A percentile compares a stretch with the other conserved stretches of the same genome.
Evolutionary conservation across 2,113 vertebrate genomes (phyloP).

Genomic region (Gracilinanus agilis): DNA sequence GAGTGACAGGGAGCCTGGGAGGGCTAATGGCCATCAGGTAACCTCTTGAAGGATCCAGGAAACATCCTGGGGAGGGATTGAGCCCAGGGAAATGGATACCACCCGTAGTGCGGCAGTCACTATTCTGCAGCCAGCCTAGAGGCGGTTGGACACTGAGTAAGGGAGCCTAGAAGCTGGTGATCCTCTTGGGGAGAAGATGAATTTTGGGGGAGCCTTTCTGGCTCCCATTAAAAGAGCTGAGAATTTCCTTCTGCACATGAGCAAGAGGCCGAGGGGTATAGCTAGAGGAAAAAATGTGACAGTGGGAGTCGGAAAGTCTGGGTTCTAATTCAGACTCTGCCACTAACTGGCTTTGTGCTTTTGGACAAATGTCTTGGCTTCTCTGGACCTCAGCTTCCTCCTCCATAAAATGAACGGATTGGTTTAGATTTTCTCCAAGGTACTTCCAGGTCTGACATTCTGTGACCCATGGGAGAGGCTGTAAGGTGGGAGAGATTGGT

Average conservation of each 20-base stretch:
- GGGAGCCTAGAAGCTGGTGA: background rate
- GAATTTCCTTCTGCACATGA: background rate
- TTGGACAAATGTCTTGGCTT: background rate
- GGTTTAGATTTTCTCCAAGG: no score
- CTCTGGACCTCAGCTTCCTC: background rate
- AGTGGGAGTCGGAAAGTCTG: background rate
- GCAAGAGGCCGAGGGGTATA: background rate
- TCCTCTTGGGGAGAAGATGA: background rate
- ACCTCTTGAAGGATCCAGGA: background rate
- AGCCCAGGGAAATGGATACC: background rate
- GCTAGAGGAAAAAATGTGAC: no score
- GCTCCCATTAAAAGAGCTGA: background rate
- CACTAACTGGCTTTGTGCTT: background rate
- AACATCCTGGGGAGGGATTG: background rate
- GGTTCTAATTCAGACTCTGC: background rate
- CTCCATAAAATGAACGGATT: background rate
- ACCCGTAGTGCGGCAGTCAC: background rate
- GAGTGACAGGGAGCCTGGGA: background rate
- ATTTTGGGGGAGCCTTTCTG: background rate
- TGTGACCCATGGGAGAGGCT: background rate
- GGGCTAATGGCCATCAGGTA: background rate
- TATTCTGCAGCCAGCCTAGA: background rate
- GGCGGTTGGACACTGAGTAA: background rate
- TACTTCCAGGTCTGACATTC: no score
- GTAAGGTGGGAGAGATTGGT: background rate